Conservation (phyloP, 2,888 invertebrate species). For the Caenorhabditis virilis region DNA sequence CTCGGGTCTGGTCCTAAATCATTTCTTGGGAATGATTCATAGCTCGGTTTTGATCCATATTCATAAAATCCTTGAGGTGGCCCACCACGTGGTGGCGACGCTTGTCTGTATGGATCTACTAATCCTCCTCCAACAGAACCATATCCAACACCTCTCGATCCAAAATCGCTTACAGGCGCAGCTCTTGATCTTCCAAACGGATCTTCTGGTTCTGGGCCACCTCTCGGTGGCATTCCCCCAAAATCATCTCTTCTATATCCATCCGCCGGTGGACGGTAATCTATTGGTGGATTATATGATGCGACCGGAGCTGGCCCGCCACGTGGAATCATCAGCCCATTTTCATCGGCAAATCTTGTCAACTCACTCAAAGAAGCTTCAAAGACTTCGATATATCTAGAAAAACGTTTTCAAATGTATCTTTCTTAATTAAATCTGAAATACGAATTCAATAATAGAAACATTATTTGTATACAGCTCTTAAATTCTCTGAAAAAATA, state of each 20-base stretch:
- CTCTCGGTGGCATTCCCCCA: neutral
- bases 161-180: too few species aligned
- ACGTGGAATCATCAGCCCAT: slow-evolving; percentile 23
- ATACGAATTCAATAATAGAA: too few species aligned
- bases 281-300: neutral
- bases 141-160: too few species aligned
- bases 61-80: neutral
- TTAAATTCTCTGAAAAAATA: too few species aligned
- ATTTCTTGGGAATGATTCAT: neutral
- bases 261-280: neutral
- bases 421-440: neutral
- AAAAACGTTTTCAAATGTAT: neutral
- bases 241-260: too few species aligned
- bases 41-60: neutral
- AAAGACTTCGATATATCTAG: slow-evolving; percentile 50
- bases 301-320: neutral
- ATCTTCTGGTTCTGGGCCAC: neutral
- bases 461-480: too few species aligned
- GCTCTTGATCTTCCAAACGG: neutral
- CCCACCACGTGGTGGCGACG: neutral
- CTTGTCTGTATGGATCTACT: too few species aligned
- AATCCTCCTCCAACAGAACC: too few species aligned
- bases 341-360: slow-evolving; percentile 32
- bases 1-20: neutral
- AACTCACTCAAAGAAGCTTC: slow-evolving; percentile 37